Evolutionary conservation across 2,888 invertebrate species (phyloP).

Genomic region (Lasioglossum vierecki): DNA sequence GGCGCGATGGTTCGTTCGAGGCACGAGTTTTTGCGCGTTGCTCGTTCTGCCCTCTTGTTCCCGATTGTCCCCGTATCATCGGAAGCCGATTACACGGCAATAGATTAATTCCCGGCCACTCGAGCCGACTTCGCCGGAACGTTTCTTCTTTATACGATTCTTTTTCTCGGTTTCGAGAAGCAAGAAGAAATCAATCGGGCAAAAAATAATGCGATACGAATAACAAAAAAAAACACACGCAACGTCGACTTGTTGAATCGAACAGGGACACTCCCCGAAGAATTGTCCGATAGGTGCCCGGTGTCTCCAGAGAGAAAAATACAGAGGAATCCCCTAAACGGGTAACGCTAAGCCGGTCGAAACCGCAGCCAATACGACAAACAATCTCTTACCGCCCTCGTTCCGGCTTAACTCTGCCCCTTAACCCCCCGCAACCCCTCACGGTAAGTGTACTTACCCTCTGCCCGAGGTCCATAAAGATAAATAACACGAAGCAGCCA

Average conservation of each 20-base stretch:
- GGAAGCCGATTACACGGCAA: conserved; percentile 82
- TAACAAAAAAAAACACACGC: neutral
- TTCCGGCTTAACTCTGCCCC: conserved; percentile 78
- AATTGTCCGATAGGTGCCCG: conserved; percentile 41
- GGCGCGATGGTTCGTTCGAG: conserved; percentile 61
- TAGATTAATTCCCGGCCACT: conserved; percentile 81
- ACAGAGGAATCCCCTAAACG: conserved; percentile 75
- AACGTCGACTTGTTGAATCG: conserved; percentile 66
- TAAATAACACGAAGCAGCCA: conserved; percentile 81
- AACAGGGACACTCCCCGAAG: conserved; percentile 28
- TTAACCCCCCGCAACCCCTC: conserved; percentile 60
- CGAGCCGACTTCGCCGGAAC: conserved; percentile 25
- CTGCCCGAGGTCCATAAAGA: conserved; percentile 84
- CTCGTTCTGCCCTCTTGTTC: conserved; percentile 58
- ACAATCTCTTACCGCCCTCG: conserved; percentile 82
- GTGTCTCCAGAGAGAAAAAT: conserved; percentile 42
- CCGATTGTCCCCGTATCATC: conserved; percentile 75
- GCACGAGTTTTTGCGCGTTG: conserved; percentile 60
- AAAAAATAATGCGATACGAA: neutral
- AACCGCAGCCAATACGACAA: conserved; percentile 82
- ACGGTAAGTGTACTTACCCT: conserved; percentile 83
- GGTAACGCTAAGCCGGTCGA: conserved; percentile 78
- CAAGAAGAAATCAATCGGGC: neutral
- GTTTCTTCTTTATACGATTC: no score
- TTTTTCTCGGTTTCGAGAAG: neutral